These are phyloP conservation scores for Phenganax marumi DNA, from an alignment of 92 coral and sea anemone species.

Conservation along the genomic window DNA sequence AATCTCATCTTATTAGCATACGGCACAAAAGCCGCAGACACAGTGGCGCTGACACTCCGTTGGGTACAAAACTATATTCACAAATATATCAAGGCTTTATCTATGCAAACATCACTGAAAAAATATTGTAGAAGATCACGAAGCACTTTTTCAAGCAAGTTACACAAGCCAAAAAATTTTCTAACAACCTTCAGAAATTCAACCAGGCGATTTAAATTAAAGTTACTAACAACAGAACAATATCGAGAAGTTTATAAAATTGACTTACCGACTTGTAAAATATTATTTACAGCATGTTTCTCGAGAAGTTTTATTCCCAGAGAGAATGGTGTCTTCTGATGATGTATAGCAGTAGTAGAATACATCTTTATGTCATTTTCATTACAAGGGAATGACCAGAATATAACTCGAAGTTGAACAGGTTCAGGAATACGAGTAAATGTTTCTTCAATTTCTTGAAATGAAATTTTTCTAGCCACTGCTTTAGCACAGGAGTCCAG, in stretches of 20 bases:
- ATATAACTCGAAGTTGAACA: slow-evolving; percentile 83
- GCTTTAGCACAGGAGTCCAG: slow-evolving; percentile 85
- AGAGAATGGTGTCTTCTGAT: slow-evolving; percentile 82
- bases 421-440: slow-evolving; percentile 93
- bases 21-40: slow-evolving; percentile 72
- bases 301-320: slow-evolving; percentile 82
- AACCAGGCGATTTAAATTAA: slow-evolving; percentile 40
- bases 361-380: slow-evolving; percentile 94
- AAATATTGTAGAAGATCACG: slow-evolving; percentile 29
- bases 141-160: background rate
- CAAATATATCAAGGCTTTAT: slow-evolving; percentile 56
- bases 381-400: slow-evolving; percentile 96
- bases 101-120: slow-evolving; percentile 52
- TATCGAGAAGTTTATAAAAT: slow-evolving; percentile 44
- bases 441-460: slow-evolving; percentile 88
- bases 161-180: slow-evolving; percentile 6
- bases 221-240: slow-evolving; percentile 41
- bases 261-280: slow-evolving; percentile 95
- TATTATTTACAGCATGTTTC: slow-evolving; percentile 77
- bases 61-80: slow-evolving; percentile 71
- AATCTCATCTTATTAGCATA: slow-evolving; percentile 55
- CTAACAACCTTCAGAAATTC: slow-evolving; percentile 4
- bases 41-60: slow-evolving; percentile 79
- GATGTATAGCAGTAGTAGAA: slow-evolving; percentile 67
- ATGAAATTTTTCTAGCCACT: slow-evolving; percentile 91